These are phyloP conservation scores for Armadillidium nasatum DNA, from an alignment of 1,140 invertebrate genomes.

Conservation along the genomic window DNA sequence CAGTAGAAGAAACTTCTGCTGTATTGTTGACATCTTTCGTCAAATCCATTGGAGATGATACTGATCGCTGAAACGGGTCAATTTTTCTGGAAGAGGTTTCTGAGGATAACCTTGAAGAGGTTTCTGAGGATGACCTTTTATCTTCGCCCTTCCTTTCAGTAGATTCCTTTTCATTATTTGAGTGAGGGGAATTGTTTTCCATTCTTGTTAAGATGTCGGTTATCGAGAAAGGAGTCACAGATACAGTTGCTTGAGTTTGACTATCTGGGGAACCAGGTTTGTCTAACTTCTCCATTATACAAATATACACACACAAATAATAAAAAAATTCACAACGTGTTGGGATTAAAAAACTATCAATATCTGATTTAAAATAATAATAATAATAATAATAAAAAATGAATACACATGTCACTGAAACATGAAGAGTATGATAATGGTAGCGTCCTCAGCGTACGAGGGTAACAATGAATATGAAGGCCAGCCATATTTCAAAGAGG, in stretches of 20 bases:
- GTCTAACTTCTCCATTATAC: slow-evolving; percentile 1
- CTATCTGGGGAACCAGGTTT: neutral
- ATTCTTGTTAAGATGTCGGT: slow-evolving; percentile 43
- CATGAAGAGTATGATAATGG: too few relatives aligned
- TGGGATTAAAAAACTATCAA: too few relatives aligned
- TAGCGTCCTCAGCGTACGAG: neutral
- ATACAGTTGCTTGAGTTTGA: slow-evolving; percentile 3
- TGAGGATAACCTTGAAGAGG: too few relatives aligned
- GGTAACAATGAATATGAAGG: neutral
- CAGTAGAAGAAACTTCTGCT: neutral
- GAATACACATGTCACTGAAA: too few relatives aligned
- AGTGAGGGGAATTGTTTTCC: slow-evolving; percentile 36
- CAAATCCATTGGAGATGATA: neutral
- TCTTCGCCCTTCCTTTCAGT: neutral
- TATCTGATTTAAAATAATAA: too few relatives aligned
- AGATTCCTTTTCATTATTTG: neutral
- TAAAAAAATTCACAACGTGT: too few relatives aligned
- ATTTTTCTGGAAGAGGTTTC: neutral
- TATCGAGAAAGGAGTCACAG: slow-evolving; percentile 43
- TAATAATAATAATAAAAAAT: too few relatives aligned
- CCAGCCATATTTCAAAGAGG: slow-evolving; percentile 5
- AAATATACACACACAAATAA: too few relatives aligned
- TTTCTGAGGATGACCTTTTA: neutral
- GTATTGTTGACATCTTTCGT: neutral
- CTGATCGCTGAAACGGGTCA: neutral